Percentiles rank a stretch among this genome's conserved stretches.
These are phyloP conservation scores for Valencia hispanica DNA, from an alignment of 2,797 vertebrate genomes.

Conservation along the genomic window DNA sequence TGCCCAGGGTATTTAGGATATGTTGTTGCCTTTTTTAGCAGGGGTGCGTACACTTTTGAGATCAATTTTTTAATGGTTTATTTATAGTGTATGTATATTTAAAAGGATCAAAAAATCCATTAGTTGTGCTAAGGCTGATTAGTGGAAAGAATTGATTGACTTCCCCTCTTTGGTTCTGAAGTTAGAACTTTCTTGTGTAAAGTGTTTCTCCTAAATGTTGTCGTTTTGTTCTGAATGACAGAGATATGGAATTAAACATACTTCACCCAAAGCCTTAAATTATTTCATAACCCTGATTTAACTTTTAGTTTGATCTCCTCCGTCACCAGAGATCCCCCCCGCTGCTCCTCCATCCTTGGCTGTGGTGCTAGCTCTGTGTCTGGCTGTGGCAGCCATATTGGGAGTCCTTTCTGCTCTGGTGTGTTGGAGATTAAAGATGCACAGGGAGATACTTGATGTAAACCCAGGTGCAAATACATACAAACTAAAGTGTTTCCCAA, in stretches of 20 bases:
- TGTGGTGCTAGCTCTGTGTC: constrained; percentile 60
- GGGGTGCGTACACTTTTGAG: background rate
- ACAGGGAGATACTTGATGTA: constrained; percentile 26
- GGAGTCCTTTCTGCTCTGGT: constrained; percentile 35
- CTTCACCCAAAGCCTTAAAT: background rate
- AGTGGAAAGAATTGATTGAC: background rate
- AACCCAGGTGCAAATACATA: constrained; percentile 56
- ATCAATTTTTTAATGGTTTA: too few species aligned
- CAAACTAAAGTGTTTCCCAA: too few species aligned
- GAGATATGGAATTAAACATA: background rate
- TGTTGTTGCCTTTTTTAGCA: too few species aligned
- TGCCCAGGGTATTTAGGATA: background rate
- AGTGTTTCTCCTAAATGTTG: background rate
- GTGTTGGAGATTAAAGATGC: constrained; percentile 42
- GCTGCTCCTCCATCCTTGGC: constrained; percentile 27
- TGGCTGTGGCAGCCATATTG: constrained; percentile 39
- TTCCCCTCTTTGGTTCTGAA: background rate
- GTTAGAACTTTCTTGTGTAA: background rate
- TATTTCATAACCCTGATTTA: background rate
- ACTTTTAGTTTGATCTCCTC: background rate
- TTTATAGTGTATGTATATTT: too few species aligned
- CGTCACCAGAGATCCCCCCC: constrained; percentile 37
- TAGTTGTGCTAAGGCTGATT: background rate
- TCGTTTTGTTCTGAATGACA: background rate
- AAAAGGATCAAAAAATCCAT: background rate